Percentiles rank a stretch among this genome's conserved stretches.
Evolutionary conservation across 2,888 invertebrate species (phyloP).

Genomic region (Danaus chrysippus): DNA sequence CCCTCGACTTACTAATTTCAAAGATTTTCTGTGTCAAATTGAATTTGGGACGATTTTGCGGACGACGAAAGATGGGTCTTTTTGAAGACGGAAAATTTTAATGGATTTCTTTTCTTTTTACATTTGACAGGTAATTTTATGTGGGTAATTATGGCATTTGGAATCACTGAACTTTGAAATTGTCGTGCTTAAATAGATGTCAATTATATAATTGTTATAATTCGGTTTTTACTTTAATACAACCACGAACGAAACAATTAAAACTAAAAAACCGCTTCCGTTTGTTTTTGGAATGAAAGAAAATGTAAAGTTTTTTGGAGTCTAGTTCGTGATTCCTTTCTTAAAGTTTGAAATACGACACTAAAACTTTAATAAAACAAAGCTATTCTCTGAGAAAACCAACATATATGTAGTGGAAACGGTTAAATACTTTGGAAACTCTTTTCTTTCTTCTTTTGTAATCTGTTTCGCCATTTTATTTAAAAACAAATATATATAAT

Average conservation of each 20-base stretch:
- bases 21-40: constrained; percentile 31
- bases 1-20: constrained; percentile 30
- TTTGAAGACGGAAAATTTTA: constrained; percentile 9
- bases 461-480: too few relatives aligned
- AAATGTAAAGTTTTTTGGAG: background rate
- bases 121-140: constrained; percentile 6
- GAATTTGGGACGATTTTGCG: constrained; percentile 24
- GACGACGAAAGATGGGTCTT: constrained; percentile 3
- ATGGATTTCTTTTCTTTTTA: constrained; percentile 3
- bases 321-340: background rate
- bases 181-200: too few relatives aligned
- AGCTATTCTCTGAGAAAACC: background rate
- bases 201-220: too few relatives aligned
- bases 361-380: constrained; percentile 1
- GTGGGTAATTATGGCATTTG: constrained; percentile 8
- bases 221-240: too few relatives aligned
- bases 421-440: background rate
- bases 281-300: background rate
- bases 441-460: too few relatives aligned
- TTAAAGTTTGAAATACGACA: background rate
- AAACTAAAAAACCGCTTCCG: background rate
- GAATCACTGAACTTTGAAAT: background rate
- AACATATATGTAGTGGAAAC: background rate
- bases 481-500: too few relatives aligned
- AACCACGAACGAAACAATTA: too few relatives aligned